Conservation (phyloP, 2,797 vertebrate genomes). For the Coendou prehensilis region DNA sequence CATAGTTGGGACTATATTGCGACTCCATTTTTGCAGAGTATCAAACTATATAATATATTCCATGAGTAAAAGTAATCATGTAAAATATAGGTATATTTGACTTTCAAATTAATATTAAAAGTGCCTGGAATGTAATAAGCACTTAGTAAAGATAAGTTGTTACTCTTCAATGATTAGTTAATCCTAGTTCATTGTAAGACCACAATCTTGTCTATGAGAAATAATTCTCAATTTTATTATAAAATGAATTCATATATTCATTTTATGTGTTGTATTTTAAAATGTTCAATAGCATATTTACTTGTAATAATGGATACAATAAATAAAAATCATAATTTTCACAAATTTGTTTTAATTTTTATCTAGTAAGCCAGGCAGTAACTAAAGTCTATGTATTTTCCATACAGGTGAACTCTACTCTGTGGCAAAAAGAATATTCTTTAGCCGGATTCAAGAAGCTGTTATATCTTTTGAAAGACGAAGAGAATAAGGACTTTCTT, state of each 20-base stretch:
- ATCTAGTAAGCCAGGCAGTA: not conserved
- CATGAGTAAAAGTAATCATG: not conserved
- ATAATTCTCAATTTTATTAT: slow-evolving; percentile 15
- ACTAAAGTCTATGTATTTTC: not conserved
- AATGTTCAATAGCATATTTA: slow-evolving; percentile 28
- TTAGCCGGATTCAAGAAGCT: not conserved
- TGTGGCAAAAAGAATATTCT: not conserved
- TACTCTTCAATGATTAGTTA: not conserved
- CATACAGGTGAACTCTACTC: not conserved
- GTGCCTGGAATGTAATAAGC: not conserved
- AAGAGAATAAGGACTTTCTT: not conserved
- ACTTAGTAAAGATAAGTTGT: not conserved
- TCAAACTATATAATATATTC: not conserved
- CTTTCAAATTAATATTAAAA: slow-evolving; percentile 8
- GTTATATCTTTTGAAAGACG: not conserved
- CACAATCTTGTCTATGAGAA: not conserved
- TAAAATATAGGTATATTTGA: slow-evolving; percentile 41
- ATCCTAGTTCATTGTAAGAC: not conserved
- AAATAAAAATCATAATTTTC: slow-evolving; percentile 25
- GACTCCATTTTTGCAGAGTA: not conserved
- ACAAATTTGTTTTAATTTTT: not conserved
- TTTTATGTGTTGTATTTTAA: slow-evolving; percentile 21
- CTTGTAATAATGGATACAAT: not conserved
- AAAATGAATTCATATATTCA: not conserved
- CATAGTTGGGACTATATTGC: not conserved